A percentile compares a stretch with the other conserved stretches of the same genome.
phyloP scores from a whole-genome alignment of 2,888 invertebrate species.

The Rhingia campestris region DNA sequence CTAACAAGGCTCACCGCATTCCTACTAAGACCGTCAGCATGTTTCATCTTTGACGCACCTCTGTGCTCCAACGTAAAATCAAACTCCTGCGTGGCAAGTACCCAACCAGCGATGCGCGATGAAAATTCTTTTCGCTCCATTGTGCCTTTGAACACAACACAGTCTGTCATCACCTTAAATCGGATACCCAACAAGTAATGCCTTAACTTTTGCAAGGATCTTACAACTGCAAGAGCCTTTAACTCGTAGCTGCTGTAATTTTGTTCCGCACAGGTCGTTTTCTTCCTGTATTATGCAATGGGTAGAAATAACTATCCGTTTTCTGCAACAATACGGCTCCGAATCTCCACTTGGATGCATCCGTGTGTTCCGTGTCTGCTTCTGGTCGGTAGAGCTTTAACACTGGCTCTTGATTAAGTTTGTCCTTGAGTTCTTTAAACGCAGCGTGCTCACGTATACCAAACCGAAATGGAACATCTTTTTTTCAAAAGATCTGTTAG shows the following conservation, averaged over 20 bases:
- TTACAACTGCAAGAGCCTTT: constrained; percentile 49
- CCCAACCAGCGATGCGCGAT: constrained; percentile 75
- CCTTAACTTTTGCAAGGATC: constrained; percentile 48
- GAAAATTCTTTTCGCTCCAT: constrained; percentile 76
- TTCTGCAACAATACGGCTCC: not conserved
- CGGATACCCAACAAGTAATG: constrained; percentile 46
- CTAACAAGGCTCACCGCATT: constrained; percentile 1
- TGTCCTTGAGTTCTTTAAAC: no score
- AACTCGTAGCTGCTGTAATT: constrained; percentile 3
- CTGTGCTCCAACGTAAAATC: constrained; percentile 63
- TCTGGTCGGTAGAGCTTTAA: no score
- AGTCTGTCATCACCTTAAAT: constrained; percentile 51
- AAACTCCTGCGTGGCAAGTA: constrained; percentile 72
- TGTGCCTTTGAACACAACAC: constrained; percentile 46
- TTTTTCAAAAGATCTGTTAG: no score
- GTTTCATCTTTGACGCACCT: constrained; percentile 51
- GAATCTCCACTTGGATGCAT: not conserved
- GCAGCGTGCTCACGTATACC: no score
- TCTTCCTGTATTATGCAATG: no score
- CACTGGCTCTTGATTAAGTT: no score
- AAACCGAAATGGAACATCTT: no score
- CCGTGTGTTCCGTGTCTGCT: no score
- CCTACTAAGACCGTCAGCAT: constrained; percentile 49
- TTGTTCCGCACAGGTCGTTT: not conserved
- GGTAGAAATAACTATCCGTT: not conserved